phyloP scores from a whole-genome alignment of 1,140 invertebrate genomes.

The Drosophila yakuba region DNA sequence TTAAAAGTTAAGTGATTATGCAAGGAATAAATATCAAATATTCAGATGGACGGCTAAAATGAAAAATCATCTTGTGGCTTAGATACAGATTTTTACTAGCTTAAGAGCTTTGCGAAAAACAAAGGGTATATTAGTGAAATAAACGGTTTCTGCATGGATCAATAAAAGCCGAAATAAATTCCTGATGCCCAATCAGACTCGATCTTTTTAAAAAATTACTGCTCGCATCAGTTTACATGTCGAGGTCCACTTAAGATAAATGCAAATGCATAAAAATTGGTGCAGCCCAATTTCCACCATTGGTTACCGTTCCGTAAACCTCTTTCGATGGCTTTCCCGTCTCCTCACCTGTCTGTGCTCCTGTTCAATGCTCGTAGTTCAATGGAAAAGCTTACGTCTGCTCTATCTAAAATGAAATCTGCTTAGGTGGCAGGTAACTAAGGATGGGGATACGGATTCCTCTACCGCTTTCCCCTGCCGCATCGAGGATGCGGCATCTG shows the following conservation, averaged over 20 bases:
- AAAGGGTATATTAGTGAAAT: neutral
- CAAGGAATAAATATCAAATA: neutral
- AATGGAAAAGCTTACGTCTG: conserved; percentile 63
- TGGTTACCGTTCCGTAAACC: neutral
- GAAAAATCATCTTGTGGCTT: neutral
- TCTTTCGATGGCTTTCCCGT: conserved; percentile 11
- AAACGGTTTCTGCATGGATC: neutral
- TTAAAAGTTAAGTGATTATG: conserved; percentile 13
- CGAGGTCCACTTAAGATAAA: conserved; percentile 20
- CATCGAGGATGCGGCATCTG: conserved; percentile 42
- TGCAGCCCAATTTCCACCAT: conserved; percentile 8
- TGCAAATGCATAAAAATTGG: conserved; percentile 31
- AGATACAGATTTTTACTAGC: neutral
- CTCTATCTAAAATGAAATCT: conserved; percentile 80
- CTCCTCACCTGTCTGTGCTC: conserved; percentile 29
- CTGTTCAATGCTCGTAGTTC: conserved; percentile 49
- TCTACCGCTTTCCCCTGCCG: neutral
- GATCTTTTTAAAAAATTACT: conserved; percentile 3
- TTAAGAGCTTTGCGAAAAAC: neutral
- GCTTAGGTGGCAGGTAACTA: conserved; percentile 60
- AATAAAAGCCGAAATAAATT: neutral
- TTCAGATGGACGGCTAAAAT: no score
- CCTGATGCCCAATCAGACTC: neutral
- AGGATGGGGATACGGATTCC: neutral
- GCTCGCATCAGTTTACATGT: conserved; percentile 11